Conservation (phyloP, 2,113 vertebrate genomes). For the Syrrhaptes paradoxus region DNA sequence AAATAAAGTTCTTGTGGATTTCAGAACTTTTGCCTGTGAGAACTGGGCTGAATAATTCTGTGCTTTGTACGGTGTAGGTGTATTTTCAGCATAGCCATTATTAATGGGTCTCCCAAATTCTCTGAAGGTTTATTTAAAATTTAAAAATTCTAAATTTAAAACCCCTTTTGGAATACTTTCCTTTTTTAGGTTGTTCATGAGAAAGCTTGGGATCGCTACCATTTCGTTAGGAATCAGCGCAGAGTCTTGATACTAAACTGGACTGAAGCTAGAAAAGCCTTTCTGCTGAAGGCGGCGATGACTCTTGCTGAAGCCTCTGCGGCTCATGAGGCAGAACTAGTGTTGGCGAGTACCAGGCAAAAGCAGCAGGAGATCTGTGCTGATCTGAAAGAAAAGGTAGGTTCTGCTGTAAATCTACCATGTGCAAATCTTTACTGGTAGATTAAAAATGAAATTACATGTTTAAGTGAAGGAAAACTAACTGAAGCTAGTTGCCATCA, state of each 20-base stretch:
- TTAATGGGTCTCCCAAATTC: background rate
- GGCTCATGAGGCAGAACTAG: conserved; percentile 75
- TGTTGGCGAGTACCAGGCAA: conserved; percentile 74
- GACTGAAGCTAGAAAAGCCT: conserved; percentile 76
- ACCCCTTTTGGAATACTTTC: background rate
- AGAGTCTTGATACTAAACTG: conserved; percentile 74
- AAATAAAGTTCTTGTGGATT: background rate
- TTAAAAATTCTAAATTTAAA: background rate
- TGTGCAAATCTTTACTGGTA: background rate
- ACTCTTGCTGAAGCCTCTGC: conserved; percentile 81
- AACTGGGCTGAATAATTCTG: background rate
- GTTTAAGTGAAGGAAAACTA: background rate
- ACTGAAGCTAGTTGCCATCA: background rate
- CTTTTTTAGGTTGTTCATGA: conserved; percentile 81
- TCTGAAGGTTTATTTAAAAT: background rate
- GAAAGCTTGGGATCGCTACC: conserved; percentile 73
- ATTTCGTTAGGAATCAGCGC: conserved; percentile 74
- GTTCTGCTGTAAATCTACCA: background rate
- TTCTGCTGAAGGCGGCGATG: conserved; percentile 75
- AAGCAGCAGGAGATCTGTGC: conserved; percentile 86
- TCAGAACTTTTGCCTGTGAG: background rate
- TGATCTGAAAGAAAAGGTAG: conserved; percentile 87
- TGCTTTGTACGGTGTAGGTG: background rate
- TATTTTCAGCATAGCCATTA: background rate
- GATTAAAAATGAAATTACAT: background rate